Base-by-base conservation (phyloP, 2,113 vertebrate species). In the Brachyhypopomus gauderio region DNA sequence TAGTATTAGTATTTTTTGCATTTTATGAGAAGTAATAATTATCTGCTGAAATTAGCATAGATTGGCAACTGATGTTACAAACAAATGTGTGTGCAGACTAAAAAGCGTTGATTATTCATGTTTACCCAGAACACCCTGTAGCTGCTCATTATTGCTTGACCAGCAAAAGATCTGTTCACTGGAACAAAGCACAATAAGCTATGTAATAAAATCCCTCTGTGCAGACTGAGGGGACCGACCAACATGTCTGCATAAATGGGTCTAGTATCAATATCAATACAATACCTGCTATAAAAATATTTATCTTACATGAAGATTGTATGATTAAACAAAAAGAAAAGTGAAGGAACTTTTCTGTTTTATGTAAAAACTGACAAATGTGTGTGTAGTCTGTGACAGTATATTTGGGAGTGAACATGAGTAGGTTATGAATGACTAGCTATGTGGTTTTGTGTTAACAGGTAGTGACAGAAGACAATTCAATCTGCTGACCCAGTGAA, bases 141-240 rank as follows among this genome's bases (percentile, higher is more conserved):
- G 83, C 75, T 81, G 66, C 52, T 22, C 27, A 7, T 30, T 38
- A 12, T 4, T 56, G 62, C 67, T 72, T 63, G 86, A 85, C 71
- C 83, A 87, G 87, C 82, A 80, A 63, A 63, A 87, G 83, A 87
- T 89, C 84, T 70, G 77, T 87, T 91, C 88, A 7, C 36, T 12
- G 6, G 73, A 85, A 89, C 85, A 92, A 85, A 75, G 36, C 27
- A 67, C 20, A 8, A 70, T 41, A 41, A 7, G 77, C 78, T 34
- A 64, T 41, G 17, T 70, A 84, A 82, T 81, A 85, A 80, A 77
- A 75, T 69, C 48, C 36, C 38, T 60, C 58, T 12, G n/a, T 55
- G 41, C 34, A 77, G 79, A 88, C 89, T 82, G 89, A 87, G 85
- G 82, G 66, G 52, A 64, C 67, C 48, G 52, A 64, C 67, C 48